Base-by-base conservation (phyloP, 2,797 vertebrate species). In the Adrianichthys oophorus region DNA sequence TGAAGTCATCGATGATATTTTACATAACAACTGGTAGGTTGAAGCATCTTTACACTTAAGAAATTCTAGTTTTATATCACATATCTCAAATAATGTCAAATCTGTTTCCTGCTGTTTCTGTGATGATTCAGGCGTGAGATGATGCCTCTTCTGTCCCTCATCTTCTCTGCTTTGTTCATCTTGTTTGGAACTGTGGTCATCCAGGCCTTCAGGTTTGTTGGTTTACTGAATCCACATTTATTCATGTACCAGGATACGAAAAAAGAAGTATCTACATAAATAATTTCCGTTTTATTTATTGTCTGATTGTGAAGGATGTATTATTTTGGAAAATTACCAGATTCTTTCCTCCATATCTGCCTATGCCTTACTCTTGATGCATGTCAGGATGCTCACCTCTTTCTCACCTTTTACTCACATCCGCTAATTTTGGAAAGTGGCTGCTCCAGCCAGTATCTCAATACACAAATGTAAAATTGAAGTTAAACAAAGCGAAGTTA, bases 91-190 rank as follows among this genome's bases (percentile, higher is more conserved):
- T 48, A 1, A 14, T 21, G 29, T 3, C 15, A n/a, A 57, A 15
- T 24, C 29, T 41, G 4, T n/a, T 40, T 40, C 43, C 21, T 7
- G 6, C 32, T 46, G 50, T 54, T 0, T 13, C 15, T n/a, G 41
- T 64, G 42, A 15, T 65, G 45, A 47, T 42, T 72, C 78, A 99
- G 98, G 98, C 90, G 95, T 62, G 98, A 99, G 75, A 96, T 99
- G 95, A 99, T 99, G 95, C 97, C 96, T 0, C 92, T 99, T 2
- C 87, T 99, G 52, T 99, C 98, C 42, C 87, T 99, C 76, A 94
- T 99, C 76, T 98, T 99, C 90, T 99, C 97, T 0, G 96, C 94
- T 0, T 91, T 99, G 72, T 99, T 99, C 90, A 98, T 99, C 87
- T 90, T 99, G 72, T 98, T 98, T 15, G 98, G 98, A 69, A 98